Base-by-base conservation (phyloP, 2,888 invertebrate genomes). In the Melitaea athalia region DNA sequence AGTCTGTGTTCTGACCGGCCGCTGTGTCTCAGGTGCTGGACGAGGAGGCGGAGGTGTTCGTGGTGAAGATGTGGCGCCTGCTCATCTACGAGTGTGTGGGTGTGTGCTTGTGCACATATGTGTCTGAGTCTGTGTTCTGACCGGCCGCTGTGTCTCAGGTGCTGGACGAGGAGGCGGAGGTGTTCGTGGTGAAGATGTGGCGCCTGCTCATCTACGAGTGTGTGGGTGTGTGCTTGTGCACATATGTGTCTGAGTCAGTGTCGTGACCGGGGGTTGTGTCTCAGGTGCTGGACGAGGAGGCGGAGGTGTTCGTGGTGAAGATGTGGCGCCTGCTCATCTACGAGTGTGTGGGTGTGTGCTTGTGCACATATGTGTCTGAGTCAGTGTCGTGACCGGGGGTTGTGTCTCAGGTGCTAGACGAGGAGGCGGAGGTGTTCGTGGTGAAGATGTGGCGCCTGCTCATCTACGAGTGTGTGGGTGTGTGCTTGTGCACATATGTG, bases 161-260 rank as follows among this genome's bases (percentile, higher is more conserved):
- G 77, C 94, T 99, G 82, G 99, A 99, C 88, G 99, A 99, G 87
- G 99, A 99, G 91, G 99, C 99, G 5, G 99, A 99, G 93, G 99
- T 99, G 77, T 99, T 99, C 94, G 99, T 99, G 79, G 99, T 99
- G 74, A 99, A 99, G 95, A 98, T 99, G 99, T 99, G 99, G 99
- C 95, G 99, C 78, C 94, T 99, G 82, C 94, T 99, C 75, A 99
- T 99, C 81, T 99, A 99, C 93, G 99, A 99, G 95, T n/a, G n/a
- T n/a, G n/a, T n/a, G n/a, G n/a, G n/a, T n/a, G n/a, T n/a, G n/a
- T n/a, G n/a, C n/a, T n/a, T n/a, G 38, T 7, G 38, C 5, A 5
- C 5, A 8, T 38, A 5, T 38, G 38, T 7, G 38, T 38, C 6
- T 8, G 38, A 3, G 38, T 5, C 6, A 38, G 38, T 38, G 38